Conservation (phyloP, 2,888 invertebrate species). For the Drosophila atripex region DNA sequence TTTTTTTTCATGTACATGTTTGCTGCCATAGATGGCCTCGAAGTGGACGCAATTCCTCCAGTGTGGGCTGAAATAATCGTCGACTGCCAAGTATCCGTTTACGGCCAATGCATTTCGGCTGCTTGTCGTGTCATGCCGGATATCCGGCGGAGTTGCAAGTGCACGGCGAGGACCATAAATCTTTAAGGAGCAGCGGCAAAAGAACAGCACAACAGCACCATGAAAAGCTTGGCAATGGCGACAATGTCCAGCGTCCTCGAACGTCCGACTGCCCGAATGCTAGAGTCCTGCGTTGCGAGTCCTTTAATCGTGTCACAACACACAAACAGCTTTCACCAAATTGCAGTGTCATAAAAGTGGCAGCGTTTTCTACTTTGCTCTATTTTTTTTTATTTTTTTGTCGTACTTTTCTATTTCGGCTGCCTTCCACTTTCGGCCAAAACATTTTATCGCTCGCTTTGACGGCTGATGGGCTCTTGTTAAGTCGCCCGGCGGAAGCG, state of each 20-base stretch:
- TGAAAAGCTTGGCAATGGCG: slow-evolving; percentile 17
- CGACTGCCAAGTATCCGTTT: slow-evolving; percentile 41
- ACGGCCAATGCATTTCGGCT: slow-evolving; percentile 43
- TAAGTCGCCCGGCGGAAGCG: slow-evolving; percentile 52
- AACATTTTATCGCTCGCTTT: slow-evolving; percentile 44
- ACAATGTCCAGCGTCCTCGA: slow-evolving; percentile 24
- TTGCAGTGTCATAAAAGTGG: slow-evolving; percentile 63
- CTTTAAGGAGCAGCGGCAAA: slow-evolving; percentile 45
- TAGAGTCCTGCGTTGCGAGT: slow-evolving; percentile 25
- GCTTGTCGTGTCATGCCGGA: slow-evolving; percentile 72
- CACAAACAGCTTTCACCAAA: slow-evolving; percentile 45
- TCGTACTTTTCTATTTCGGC: slow-evolving; percentile 19
- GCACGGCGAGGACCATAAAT: slow-evolving; percentile 61
- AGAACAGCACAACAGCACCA: slow-evolving; percentile 22
- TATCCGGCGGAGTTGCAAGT: slow-evolving; percentile 74
- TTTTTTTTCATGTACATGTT: slow-evolving; percentile 8
- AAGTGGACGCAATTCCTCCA: slow-evolving; percentile 16
- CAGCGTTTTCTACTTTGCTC: slow-evolving; percentile 20
- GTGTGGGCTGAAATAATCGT: slow-evolving; percentile 18
- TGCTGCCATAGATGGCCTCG: slow-evolving; percentile 27
- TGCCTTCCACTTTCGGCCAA: slow-evolving; percentile 25
- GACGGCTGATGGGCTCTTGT: slow-evolving; percentile 37
- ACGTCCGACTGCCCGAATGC: slow-evolving; percentile 12
- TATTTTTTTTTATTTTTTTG: background rate
- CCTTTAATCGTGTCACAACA: slow-evolving; percentile 40